Evolutionary conservation across 2,888 invertebrate genomes (phyloP), one percentile per base, ranked within the genome.

Genomic region (Nomada fucata): DNA sequence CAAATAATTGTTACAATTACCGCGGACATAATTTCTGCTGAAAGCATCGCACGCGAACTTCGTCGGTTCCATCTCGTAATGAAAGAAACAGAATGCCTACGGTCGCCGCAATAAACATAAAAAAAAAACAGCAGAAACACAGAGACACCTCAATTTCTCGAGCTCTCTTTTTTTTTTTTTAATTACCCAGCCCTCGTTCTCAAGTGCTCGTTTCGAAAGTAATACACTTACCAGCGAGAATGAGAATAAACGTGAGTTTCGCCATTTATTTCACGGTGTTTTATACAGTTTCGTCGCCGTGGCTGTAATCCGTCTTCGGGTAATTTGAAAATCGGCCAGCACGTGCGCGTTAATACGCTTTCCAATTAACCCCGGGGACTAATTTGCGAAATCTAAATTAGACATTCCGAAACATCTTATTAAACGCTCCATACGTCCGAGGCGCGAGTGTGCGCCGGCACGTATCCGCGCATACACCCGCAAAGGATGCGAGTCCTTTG

Each of bases 401-500:
- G 42, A 36, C 52, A 26, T 76, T 57, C 13, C 42, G 13, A 59
- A 59, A 15, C 42, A 13, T 26, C 42, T 60, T 26, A 42, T 13
- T 36, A 72, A 57, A 47, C 57, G 29, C 11, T 52, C 2, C 13
- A 18, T 59, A 23, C 26, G 20, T 13, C 13, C 47, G 47, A 13
- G 47, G 7, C 18, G 18, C 50, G 15, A 20, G 15, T n/a, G 52
- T n/a, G 55, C 4, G 23, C 4, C 4, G 7, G n/a, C 18, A 52
- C 57, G 2, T 7, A 20, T 36, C 11, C 29, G 55, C 50, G 9
- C 23, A 26, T 7, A 53, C 67, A 47, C 29, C 55, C 53, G 50
- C 61, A 76, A 73, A 71, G 76, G 76, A 59, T 23, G 47, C 79
- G 63, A 23, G 29, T 71, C 83, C 87, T 88, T 88, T 88, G 88